Evolutionary conservation across 2,797 vertebrate species (phyloP).

Genomic region (Clamator glandarius): DNA sequence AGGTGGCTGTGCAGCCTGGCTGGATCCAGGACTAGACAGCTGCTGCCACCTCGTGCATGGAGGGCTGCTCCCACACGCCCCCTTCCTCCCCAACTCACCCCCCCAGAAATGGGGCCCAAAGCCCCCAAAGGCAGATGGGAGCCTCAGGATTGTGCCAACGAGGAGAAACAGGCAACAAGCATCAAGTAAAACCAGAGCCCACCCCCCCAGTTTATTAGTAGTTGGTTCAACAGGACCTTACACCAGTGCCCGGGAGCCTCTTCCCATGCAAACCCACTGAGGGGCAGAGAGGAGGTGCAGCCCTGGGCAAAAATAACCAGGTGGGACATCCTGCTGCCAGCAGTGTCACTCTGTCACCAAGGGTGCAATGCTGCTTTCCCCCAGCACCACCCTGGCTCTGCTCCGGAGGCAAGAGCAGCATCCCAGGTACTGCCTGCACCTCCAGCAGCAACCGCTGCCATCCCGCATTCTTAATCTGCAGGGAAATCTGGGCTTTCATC

Average conservation of each 20-base stretch:
- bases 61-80: neutral
- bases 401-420: neutral
- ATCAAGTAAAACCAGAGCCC: conserved; percentile 73
- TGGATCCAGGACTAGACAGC: neutral
- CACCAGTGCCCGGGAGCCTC: conserved; percentile 52
- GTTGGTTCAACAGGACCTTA: conserved; percentile 70
- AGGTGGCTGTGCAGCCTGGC: rapidly evolving
- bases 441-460: rapidly evolving
- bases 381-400: neutral
- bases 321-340: neutral
- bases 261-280: conserved; percentile 37
- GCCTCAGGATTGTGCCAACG: rapidly evolving
- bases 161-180: neutral
- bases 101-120: neutral
- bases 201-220: conserved; percentile 77
- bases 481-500: neutral
- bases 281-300: conserved; percentile 35
- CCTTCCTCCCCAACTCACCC: neutral
- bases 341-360: rapidly evolving
- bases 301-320: neutral
- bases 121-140: neutral
- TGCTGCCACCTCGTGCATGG: conserved; percentile 59
- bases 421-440: neutral
- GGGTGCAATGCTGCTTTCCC: rapidly evolving
- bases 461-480: neutral